These are phyloP conservation scores for Coregonus clupeaformis DNA, from an alignment of 2,113 vertebrate species.

Conservation along the genomic window DNA sequence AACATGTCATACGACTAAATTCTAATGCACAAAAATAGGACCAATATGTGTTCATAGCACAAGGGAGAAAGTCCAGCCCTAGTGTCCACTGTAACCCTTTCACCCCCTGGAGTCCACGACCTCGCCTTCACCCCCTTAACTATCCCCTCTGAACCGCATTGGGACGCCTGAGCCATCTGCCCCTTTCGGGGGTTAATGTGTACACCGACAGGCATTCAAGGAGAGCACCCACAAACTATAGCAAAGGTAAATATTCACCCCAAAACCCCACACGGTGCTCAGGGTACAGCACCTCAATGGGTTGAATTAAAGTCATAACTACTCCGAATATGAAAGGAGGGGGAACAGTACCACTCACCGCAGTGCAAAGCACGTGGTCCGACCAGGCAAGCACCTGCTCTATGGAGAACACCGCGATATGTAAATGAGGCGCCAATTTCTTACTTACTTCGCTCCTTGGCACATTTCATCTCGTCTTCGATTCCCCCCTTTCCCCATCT, in stretches of 20 bases:
- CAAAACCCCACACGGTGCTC: conserved; percentile 23
- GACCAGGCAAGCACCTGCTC: conserved; percentile 71
- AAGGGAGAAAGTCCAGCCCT: conserved; percentile 62
- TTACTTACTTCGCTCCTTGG: conserved; percentile 67
- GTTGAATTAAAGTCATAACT: conserved; percentile 52
- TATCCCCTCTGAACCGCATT: conserved; percentile 31
- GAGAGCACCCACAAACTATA: conserved; percentile 26
- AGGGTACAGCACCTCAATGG: conserved; percentile 22
- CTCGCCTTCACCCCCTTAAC: conserved; percentile 62
- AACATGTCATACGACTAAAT: neutral
- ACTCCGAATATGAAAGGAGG: conserved; percentile 28
- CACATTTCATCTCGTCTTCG: conserved; percentile 25
- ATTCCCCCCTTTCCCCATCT: conserved; percentile 15
- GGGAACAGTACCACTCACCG: conserved; percentile 30
- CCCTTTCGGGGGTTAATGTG: conserved; percentile 43
- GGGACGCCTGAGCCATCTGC: conserved; percentile 45
- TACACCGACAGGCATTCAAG: conserved; percentile 38
- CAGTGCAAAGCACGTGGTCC: conserved; percentile 70
- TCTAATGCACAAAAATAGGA: neutral
- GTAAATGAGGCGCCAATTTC: conserved; percentile 58
- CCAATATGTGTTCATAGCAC: neutral
- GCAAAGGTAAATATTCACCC: conserved; percentile 47
- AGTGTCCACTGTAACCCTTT: conserved; percentile 56
- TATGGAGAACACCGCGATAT: conserved; percentile 47
- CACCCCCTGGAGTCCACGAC: conserved; percentile 57